phyloP scores from a whole-genome alignment of 2,113 vertebrate genomes.

The Saguinus imperator region DNA sequence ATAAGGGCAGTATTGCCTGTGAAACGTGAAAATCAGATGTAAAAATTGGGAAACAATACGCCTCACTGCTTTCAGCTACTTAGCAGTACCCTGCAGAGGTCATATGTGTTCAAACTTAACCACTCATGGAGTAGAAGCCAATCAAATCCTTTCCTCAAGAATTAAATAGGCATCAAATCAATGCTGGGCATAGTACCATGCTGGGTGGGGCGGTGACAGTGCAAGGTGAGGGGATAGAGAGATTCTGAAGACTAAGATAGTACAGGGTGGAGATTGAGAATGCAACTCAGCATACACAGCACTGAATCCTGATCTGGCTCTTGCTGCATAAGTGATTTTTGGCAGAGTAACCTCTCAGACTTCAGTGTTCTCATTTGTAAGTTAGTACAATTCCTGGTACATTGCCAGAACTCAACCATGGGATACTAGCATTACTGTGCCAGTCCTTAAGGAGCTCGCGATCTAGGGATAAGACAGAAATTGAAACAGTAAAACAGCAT shows the following conservation, averaged over 20 bases:
- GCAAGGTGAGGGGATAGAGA: neutral
- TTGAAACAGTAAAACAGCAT: neutral
- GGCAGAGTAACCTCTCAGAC: neutral
- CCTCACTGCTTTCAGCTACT: slow-evolving; percentile 10
- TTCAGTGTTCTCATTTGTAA: neutral
- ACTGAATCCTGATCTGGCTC: neutral
- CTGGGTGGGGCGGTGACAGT: neutral
- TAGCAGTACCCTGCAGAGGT: neutral
- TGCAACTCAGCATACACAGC: neutral
- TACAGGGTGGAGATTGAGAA: neutral
- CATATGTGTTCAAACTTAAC: neutral
- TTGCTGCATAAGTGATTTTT: neutral
- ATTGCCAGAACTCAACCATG: neutral
- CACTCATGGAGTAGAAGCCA: neutral
- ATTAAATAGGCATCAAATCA: slow-evolving; percentile 7
- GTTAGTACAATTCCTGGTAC: neutral
- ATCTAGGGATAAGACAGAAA: neutral
- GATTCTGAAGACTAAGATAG: neutral
- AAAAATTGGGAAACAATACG: neutral
- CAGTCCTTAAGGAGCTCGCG: neutral
- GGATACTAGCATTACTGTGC: neutral
- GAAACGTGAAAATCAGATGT: slow-evolving; percentile 1
- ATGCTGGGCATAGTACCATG: neutral
- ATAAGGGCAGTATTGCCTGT: neutral
- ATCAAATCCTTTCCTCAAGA: neutral